phyloP scores from a whole-genome alignment of 2,797 vertebrate species.

The Remorina albescens region DNA sequence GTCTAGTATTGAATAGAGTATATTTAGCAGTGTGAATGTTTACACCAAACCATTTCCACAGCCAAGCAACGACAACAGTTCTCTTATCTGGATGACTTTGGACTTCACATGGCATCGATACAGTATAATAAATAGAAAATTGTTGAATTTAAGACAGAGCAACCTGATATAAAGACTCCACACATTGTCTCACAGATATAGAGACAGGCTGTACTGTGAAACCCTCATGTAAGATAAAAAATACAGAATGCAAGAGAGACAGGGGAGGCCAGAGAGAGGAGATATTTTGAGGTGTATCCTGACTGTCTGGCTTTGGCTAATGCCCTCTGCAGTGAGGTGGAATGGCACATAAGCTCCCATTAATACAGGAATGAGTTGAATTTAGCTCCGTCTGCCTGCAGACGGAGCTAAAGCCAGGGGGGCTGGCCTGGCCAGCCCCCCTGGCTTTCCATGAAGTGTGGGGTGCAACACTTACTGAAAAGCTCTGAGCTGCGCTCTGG shows the following conservation, averaged over 20 bases:
- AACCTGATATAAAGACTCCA: conserved; percentile 1
- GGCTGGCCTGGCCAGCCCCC: conserved; percentile 68
- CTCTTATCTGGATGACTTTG: conserved; percentile 11
- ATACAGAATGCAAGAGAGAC: conserved; percentile 55
- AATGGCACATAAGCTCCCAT: conserved; percentile 86
- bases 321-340: conserved; percentile 82
- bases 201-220: conserved; percentile 6
- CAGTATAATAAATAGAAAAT: conserved; percentile 1
- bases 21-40: conserved; percentile 16
- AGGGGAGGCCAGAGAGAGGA: conserved; percentile 57
- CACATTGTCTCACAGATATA: conserved; percentile 10
- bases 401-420: no score
- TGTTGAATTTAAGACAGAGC: conserved; percentile 20
- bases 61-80: conserved; percentile 13
- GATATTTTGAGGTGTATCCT: conserved; percentile 85
- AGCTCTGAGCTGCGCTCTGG: conserved; percentile 72
- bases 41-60: conserved; percentile 16
- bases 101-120: conserved; percentile 1
- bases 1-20: conserved; percentile 5
- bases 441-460: conserved; percentile 85
- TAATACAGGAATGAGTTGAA: conserved; percentile 88
- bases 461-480: conserved; percentile 84
- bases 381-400: conserved; percentile 84
- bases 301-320: conserved; percentile 80
- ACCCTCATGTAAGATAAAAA: conserved; percentile 57